phyloP scores from a whole-genome alignment of 2,888 invertebrate species.

The Muscina levida region DNA sequence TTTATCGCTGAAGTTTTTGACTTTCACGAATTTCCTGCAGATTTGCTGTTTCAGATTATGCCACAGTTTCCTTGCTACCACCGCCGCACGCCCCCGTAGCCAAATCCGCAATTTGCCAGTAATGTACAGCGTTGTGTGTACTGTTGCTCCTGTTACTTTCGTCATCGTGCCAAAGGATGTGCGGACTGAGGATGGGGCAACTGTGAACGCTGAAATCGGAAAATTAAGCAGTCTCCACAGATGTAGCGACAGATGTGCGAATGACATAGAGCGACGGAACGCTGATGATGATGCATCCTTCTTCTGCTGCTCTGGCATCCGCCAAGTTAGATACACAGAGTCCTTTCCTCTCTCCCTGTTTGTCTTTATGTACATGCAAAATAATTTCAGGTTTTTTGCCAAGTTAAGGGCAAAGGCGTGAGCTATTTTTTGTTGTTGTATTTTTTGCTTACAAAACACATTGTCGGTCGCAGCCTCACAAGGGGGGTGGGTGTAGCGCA shows the following conservation, averaged over 20 bases:
- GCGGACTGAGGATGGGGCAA: no score
- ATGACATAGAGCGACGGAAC: neutral
- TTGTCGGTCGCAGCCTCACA: neutral
- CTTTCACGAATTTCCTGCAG: conserved; percentile 38
- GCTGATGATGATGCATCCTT: neutral
- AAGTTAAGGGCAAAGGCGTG: conserved; percentile 33
- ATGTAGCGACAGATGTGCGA: conserved; percentile 37
- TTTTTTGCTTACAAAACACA: conserved; percentile 22
- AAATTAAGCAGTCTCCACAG: conserved; percentile 42
- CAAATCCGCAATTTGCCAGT: conserved; percentile 14
- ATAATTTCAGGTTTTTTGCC: conserved; percentile 10
- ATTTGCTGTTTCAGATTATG: conserved; percentile 37
- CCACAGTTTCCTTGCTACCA: conserved; percentile 9
- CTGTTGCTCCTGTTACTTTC: conserved; percentile 19
- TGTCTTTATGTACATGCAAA: conserved; percentile 16
- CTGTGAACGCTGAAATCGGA: conserved; percentile 21
- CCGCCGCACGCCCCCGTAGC: neutral
- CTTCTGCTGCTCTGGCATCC: neutral
- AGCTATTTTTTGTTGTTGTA: conserved; percentile 29
- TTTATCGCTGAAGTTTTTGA: conserved; percentile 37
- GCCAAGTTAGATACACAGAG: neutral
- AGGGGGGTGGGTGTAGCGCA: neutral
- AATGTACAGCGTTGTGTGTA: neutral
- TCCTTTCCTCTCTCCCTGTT: neutral
- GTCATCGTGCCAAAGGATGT: neutral